Evolutionary conservation across 2,888 invertebrate genomes (phyloP).

Genomic region (Cheilosia vernalis): DNA sequence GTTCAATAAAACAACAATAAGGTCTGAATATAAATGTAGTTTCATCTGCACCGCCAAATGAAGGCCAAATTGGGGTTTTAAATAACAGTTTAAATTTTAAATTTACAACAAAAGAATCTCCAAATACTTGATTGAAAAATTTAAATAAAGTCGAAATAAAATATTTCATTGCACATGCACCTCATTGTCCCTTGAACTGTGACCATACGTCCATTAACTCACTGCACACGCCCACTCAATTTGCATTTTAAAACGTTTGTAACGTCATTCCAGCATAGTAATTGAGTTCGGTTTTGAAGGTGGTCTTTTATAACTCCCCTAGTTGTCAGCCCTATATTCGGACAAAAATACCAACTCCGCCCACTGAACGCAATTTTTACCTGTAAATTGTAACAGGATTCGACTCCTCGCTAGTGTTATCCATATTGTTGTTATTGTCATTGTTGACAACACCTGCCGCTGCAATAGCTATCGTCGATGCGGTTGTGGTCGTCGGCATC

Average conservation of each 20-base stretch:
- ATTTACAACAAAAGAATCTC: background rate
- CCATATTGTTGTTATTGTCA: constrained; percentile 88
- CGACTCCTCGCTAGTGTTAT: constrained; percentile 94
- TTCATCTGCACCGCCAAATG: too few species aligned
- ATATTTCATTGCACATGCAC: constrained; percentile 21
- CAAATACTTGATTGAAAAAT: constrained; percentile 9
- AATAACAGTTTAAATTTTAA: too few species aligned
- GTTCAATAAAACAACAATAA: too few species aligned
- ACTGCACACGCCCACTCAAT: constrained; percentile 17
- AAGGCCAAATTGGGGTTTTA: too few species aligned
- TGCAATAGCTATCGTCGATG: constrained; percentile 68
- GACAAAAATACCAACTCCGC: constrained; percentile 5
- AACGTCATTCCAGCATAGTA: constrained; percentile 15
- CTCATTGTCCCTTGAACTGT: constrained; percentile 13
- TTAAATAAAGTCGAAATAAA: constrained; percentile 27
- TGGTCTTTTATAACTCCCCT: background rate
- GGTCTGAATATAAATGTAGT: too few species aligned
- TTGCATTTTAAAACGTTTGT: constrained; percentile 55
- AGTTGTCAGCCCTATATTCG: background rate
- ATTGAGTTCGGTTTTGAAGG: constrained; percentile 30
- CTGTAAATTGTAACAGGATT: constrained; percentile 95
- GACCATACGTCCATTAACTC: background rate
- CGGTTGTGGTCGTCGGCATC: constrained; percentile 76
- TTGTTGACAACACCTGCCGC: constrained; percentile 79
- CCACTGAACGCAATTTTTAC: constrained; percentile 84